Percentiles rank a stretch among this genome's conserved stretches.
phyloP scores from a whole-genome alignment of 1,140 invertebrate genomes.

The Aphelinus atriplicis region DNA sequence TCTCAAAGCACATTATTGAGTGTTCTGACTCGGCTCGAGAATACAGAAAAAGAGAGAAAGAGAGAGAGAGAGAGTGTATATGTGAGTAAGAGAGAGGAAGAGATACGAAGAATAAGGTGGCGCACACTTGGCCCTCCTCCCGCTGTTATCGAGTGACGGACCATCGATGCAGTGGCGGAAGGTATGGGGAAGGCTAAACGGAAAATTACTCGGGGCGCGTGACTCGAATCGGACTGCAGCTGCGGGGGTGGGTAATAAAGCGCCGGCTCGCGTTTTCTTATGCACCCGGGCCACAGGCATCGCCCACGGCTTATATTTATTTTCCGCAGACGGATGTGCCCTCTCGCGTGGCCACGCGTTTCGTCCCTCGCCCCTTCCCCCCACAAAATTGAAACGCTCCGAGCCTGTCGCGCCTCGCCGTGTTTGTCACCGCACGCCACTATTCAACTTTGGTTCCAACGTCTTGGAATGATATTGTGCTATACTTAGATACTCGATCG shows the following conservation, averaged over 20 bases:
- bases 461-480: too few species aligned
- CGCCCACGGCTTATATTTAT: too few species aligned
- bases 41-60: slow-evolving; percentile 54
- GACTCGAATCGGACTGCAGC: slow-evolving; percentile 43
- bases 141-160: slow-evolving; percentile 51
- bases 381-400: too few species aligned
- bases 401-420: too few species aligned
- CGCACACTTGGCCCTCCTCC: slow-evolving; percentile 10
- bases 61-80: not conserved
- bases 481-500: too few species aligned
- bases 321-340: too few species aligned
- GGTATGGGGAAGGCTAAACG: slow-evolving; percentile 47
- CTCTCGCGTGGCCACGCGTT: too few species aligned
- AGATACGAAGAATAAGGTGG: not conserved
- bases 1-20: slow-evolving; percentile 66
- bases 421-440: too few species aligned
- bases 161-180: slow-evolving; percentile 41
- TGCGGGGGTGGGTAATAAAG: slow-evolving; percentile 14
- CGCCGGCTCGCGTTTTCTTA: slow-evolving; percentile 21
- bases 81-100: too few species aligned
- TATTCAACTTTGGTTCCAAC: too few species aligned
- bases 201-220: slow-evolving; percentile 51
- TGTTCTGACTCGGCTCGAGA: slow-evolving; percentile 61
- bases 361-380: too few species aligned
- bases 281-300: not conserved